Conservation (phyloP, 35 echinoderm and acorn worm species). For the Antedon bifida region DNA sequence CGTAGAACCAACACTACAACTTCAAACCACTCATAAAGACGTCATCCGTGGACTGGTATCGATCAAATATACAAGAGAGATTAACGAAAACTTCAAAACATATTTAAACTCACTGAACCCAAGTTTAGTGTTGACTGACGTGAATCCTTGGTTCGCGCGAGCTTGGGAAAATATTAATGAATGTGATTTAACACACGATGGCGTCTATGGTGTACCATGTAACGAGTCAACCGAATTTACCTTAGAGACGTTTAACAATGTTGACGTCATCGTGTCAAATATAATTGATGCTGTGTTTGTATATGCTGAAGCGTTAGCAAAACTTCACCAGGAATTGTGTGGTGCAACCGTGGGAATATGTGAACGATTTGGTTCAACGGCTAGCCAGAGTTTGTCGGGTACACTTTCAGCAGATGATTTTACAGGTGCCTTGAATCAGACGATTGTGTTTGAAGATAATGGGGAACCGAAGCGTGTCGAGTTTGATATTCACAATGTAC, state of each 20-base stretch:
- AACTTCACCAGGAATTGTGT: background rate
- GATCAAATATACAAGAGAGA: background rate
- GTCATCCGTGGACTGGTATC: background rate
- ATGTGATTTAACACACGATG: background rate
- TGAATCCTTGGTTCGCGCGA: background rate
- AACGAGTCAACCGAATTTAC: background rate
- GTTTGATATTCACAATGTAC: background rate
- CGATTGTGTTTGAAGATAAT: background rate
- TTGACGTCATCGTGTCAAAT: background rate
- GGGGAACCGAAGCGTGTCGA: background rate
- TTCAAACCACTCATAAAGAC: background rate
- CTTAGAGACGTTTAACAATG: background rate
- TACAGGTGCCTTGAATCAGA: background rate
- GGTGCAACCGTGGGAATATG: background rate
- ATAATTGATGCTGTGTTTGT: background rate
- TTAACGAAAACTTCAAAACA: background rate
- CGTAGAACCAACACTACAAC: background rate
- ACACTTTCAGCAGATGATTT: background rate
- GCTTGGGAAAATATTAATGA: background rate
- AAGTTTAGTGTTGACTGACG: background rate
- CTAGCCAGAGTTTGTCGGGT: background rate
- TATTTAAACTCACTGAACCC: background rate
- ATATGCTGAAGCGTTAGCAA: background rate
- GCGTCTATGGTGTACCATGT: background rate
- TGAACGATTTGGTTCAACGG: background rate